These are phyloP conservation scores for Epizoanthus stellaris DNA, from an alignment of 92 coral and sea anemone genomes.

Conservation along the genomic window DNA sequence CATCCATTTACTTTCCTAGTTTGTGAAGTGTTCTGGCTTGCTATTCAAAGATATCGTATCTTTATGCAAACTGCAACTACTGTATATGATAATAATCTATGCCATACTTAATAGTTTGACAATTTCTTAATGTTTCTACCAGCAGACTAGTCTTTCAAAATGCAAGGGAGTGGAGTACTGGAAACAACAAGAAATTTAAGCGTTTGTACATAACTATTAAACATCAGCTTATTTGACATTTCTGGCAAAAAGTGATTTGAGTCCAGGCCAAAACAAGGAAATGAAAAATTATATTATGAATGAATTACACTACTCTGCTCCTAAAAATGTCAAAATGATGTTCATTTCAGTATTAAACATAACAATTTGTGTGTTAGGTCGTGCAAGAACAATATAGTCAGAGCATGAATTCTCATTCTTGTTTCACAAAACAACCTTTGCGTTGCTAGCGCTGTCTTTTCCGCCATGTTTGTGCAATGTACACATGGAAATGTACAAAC, in stretches of 20 bases:
- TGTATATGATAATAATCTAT: no score
- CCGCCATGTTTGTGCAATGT: not conserved
- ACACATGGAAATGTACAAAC: conserved; percentile 1
- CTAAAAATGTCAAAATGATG: not conserved
- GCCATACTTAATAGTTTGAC: no score
- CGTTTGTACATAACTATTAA: not conserved
- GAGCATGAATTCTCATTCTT: not conserved
- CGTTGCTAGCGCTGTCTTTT: not conserved
- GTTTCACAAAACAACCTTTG: not conserved
- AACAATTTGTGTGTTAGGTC: not conserved
- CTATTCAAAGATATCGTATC: no score
- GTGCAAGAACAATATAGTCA: not conserved
- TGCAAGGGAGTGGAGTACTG: conserved; percentile 10
- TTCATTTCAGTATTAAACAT: conserved; percentile 27
- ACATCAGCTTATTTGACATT: not conserved
- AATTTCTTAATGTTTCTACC: no score
- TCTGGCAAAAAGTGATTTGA: not conserved
- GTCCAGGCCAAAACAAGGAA: not conserved
- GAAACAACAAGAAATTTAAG: no score
- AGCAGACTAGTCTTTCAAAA: no score
- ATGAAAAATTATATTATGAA: not conserved
- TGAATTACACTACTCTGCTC: not conserved
- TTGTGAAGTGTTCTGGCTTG: no score
- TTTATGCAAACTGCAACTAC: no score
- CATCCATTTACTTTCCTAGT: no score